Evolutionary conservation across 2,797 vertebrate species (phyloP).

Genomic region (Cynopterus sphinx): DNA sequence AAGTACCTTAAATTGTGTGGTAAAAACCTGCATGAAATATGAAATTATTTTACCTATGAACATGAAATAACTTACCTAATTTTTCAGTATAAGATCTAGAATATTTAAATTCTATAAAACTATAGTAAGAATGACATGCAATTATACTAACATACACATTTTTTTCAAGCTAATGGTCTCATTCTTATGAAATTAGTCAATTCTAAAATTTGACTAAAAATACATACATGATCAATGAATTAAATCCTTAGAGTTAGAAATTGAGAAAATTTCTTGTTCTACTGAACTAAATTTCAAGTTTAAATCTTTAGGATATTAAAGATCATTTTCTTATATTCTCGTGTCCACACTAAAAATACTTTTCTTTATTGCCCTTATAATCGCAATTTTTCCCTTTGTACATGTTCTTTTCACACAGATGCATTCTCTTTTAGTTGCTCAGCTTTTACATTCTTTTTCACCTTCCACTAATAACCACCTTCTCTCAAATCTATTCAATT

Average conservation of each 20-base stretch:
- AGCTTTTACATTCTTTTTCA: neutral
- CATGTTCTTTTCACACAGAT: neutral
- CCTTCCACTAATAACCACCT: neutral
- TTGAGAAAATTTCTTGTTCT: neutral
- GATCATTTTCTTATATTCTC: neutral
- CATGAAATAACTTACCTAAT: neutral
- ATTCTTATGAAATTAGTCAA: neutral
- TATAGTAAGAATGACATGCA: neutral
- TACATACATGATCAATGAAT: neutral
- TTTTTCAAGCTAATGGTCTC: neutral
- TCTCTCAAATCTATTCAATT: neutral
- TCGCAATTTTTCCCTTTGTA: neutral
- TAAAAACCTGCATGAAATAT: neutral
- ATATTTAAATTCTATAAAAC: slow-evolving; percentile 20
- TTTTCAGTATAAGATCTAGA: neutral
- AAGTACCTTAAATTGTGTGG: neutral
- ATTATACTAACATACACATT: neutral
- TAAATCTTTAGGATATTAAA: neutral
- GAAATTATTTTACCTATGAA: neutral
- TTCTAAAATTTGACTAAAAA: neutral
- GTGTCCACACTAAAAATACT: neutral
- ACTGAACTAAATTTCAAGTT: neutral
- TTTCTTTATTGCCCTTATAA: neutral
- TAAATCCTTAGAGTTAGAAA: neutral
- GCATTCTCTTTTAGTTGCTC: neutral